Evolutionary conservation across 2,888 invertebrate species (phyloP), one percentile per base, ranked within the genome.

Genomic region (Ennomos fuscantarius): DNA sequence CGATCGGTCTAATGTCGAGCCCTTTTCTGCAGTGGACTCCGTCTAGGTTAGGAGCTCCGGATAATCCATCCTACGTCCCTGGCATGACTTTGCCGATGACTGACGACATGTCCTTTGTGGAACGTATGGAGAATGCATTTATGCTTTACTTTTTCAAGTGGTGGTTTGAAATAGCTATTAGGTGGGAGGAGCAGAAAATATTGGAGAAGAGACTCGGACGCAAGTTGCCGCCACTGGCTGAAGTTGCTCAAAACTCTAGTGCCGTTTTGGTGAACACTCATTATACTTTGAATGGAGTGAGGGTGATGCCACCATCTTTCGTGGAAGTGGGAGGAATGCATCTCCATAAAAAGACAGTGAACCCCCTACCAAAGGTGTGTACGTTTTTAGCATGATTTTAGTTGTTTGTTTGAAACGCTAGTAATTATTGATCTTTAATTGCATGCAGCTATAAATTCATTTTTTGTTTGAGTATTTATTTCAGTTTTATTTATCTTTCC

Each of bases 281-380:
- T 71, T 78, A 84, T 63, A 79, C 81, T 40, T 66, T 91, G 50
- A 90, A 87, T 51, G 80, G 84, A 11, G 83, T 89, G 10, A 75
- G 82, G 61, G 87, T 89, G 1, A 57, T 85, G 39, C 85, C 87
- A 35, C 93, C 93, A 0, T 81, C 81, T 10, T 76, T 92, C 9
- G 79, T 93, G 1, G 93, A 93, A 78, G 85, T 93, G 6, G 93
- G 92, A 33, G 93, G 93, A 24, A 79, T 93, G 52, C 92, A 93
- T 77, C 76, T 93, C 13, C 76, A 79, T 58, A 75, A 81, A 35
- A 73, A 64, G 44, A 70, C 48, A 35, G 60, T 70, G 9, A 64
- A 70, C 34, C 58, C 76, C 2, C 58, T 83, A 10, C 70, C 76
- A 10, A 52, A 72, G 68, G 82, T 82, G 69, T 69, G 65, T 40